phyloP scores from a whole-genome alignment of 2,888 invertebrate genomes.

The Encarsia formosa region DNA sequence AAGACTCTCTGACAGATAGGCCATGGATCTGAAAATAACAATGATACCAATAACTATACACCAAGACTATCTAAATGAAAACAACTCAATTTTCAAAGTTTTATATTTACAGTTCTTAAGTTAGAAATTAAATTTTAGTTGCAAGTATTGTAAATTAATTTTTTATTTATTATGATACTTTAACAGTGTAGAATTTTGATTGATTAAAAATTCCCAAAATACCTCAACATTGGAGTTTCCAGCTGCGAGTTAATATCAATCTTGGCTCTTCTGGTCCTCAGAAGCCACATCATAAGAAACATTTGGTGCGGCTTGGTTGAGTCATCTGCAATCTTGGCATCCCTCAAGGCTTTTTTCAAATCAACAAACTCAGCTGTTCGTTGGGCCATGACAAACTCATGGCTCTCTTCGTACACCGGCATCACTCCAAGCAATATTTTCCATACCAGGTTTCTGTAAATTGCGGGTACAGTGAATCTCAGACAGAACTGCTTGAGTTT shows the following conservation, averaged over 20 bases:
- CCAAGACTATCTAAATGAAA: neutral
- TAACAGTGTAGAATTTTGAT: no score
- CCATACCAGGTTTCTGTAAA: constrained; percentile 79
- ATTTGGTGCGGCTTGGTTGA: constrained; percentile 64
- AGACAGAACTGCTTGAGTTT: constrained; percentile 83
- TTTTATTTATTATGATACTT: no score
- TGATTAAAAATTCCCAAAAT: no score
- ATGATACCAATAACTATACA: no score
- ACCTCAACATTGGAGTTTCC: constrained; percentile 45
- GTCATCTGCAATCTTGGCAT: constrained; percentile 63
- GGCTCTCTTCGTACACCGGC: constrained; percentile 72
- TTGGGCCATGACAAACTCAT: constrained; percentile 71
- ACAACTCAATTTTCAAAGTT: neutral
- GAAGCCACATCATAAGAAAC: constrained; percentile 76
- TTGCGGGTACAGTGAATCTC: constrained; percentile 76
- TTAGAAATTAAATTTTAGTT: neutral
- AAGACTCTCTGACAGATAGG: constrained; percentile 60
- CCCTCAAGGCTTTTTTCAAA: constrained; percentile 65
- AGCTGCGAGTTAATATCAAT: constrained; percentile 45
- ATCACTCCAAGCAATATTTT: constrained; percentile 78
- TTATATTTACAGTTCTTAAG: neutral
- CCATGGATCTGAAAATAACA: constrained; percentile 41
- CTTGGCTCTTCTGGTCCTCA: constrained; percentile 68
- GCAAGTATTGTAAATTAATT: no score
- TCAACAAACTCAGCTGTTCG: constrained; percentile 73